These are phyloP conservation scores for Istiophorus platypterus DNA, from an alignment of 2,113 vertebrate species.

Conservation along the genomic window DNA sequence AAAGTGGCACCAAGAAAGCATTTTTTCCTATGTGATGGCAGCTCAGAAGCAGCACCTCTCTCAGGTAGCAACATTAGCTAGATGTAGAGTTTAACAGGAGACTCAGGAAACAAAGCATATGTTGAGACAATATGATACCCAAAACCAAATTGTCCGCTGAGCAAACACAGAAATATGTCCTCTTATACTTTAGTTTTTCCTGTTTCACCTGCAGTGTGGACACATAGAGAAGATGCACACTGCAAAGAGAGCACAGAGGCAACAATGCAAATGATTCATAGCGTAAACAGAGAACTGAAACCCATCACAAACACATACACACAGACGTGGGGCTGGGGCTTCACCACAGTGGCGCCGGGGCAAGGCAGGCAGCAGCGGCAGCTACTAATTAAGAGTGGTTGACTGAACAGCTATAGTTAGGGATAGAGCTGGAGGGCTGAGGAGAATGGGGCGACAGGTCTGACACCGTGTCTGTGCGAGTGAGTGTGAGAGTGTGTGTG, in stretches of 20 bases:
- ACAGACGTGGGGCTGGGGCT: constrained; percentile 73
- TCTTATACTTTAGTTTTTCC: not conserved
- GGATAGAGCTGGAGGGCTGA: constrained; percentile 71
- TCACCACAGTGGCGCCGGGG: constrained; percentile 78
- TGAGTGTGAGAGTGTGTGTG: not conserved
- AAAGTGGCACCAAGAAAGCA: constrained; percentile 9
- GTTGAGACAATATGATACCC: constrained; percentile 20
- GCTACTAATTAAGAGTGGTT: constrained; percentile 81
- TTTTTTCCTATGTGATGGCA: constrained; percentile 38
- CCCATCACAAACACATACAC: constrained; percentile 31
- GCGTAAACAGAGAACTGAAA: constrained; percentile 55
- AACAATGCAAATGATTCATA: constrained; percentile 32
- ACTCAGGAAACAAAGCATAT: constrained; percentile 3
- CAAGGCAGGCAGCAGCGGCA: constrained; percentile 68
- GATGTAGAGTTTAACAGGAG: constrained; percentile 28
- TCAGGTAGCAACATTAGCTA: constrained; percentile 14
- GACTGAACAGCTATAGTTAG: constrained; percentile 76
- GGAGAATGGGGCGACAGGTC: constrained; percentile 74
- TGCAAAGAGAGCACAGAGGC: constrained; percentile 10
- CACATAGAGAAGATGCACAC: not conserved
- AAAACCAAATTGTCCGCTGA: constrained; percentile 19
- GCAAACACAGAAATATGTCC: constrained; percentile 1
- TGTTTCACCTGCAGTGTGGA: constrained; percentile 38
- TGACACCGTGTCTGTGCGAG: constrained; percentile 64
- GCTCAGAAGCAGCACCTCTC: constrained; percentile 35